phyloP scores from a whole-genome alignment of 2,888 invertebrate species.

The Odontocerum albicorne region DNA sequence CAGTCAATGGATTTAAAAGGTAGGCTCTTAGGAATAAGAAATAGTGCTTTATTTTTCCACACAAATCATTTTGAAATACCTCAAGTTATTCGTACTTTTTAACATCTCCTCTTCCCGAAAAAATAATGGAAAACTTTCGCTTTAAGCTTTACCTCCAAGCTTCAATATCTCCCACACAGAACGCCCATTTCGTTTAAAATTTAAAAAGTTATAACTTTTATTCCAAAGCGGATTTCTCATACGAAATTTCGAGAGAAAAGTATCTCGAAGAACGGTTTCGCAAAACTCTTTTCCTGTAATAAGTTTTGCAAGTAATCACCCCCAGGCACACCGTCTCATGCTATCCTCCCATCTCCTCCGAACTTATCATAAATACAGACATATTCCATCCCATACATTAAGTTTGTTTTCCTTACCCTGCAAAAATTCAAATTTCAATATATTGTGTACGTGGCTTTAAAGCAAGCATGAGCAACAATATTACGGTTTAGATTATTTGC shows the following conservation, averaged over 20 bases:
- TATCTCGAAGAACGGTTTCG: constrained; percentile 13
- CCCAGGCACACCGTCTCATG: constrained; percentile 16
- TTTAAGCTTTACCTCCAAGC: too few species aligned
- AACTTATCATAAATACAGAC: constrained; percentile 19
- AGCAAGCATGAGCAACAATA: too few species aligned
- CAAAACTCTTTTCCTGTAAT: constrained; percentile 30
- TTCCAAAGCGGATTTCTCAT: constrained; percentile 18
- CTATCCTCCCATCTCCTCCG: constrained; percentile 1
- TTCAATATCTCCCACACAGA: too few species aligned
- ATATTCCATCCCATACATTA: background rate
- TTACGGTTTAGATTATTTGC: too few species aligned
- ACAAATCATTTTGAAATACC: too few species aligned
- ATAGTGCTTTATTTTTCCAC: too few species aligned
- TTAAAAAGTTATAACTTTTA: constrained; percentile 2
- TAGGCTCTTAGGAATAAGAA: too few species aligned
- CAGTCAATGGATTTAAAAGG: too few species aligned
- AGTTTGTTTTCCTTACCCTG: background rate
- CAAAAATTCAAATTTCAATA: background rate
- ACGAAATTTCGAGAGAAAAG: constrained; percentile 24
- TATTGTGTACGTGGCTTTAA: too few species aligned
- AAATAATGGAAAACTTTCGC: too few species aligned
- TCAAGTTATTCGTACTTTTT: too few species aligned
- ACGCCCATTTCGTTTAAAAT: constrained; percentile 2
- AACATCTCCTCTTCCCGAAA: too few species aligned
- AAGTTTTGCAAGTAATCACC: constrained; percentile 34